Conservation (phyloP, 2,797 vertebrate species). For the Rhynchonycteris naso region DNA sequence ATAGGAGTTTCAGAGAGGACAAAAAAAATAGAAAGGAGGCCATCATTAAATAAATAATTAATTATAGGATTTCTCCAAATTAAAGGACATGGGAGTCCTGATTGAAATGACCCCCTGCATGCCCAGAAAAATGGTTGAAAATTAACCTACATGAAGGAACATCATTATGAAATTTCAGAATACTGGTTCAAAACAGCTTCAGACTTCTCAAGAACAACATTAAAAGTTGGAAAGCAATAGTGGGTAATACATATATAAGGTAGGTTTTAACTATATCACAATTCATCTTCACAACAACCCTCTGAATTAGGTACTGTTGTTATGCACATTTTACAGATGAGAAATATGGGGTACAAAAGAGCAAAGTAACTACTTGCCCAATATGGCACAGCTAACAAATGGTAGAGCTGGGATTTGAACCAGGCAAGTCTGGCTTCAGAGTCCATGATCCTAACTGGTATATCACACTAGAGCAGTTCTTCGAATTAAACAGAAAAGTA, state of each 20-base stretch:
- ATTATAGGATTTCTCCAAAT: neutral
- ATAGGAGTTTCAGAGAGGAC: neutral
- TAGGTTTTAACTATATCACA: neutral
- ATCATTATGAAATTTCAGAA: slow-evolving; percentile 9
- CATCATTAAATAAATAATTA: neutral
- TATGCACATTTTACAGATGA: neutral
- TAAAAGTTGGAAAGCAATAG: neutral
- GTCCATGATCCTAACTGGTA: neutral
- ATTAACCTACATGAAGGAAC: neutral
- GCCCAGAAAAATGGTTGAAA: neutral
- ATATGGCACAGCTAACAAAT: neutral
- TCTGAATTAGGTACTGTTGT: neutral
- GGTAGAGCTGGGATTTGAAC: neutral
- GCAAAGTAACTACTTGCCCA: neutral
- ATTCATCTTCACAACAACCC: neutral
- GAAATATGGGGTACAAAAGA: neutral
- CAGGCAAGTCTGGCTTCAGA: neutral
- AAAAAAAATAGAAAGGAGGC: neutral
- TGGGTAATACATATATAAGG: neutral
- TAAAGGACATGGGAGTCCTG: neutral
- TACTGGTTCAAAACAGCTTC: neutral
- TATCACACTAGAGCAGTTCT: neutral
- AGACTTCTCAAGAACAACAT: neutral
- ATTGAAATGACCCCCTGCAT: neutral
- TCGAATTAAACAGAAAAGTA: neutral